These are phyloP conservation scores for Synergus umbraculus DNA, from an alignment of 2,888 invertebrate genomes.

Conservation along the genomic window DNA sequence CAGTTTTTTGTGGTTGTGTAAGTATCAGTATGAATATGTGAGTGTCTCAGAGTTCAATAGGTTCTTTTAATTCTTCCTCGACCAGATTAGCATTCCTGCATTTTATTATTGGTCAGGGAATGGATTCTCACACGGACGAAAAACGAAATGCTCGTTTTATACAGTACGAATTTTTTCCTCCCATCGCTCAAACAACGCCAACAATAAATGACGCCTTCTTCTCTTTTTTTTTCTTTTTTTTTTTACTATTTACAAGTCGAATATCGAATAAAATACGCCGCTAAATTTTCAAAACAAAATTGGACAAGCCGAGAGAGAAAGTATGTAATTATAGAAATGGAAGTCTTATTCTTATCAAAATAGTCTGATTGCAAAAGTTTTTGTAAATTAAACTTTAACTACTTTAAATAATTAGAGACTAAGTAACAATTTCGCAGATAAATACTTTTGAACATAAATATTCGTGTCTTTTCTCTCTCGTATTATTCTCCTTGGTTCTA, in stretches of 20 bases:
- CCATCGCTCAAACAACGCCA: slow-evolving; percentile 10
- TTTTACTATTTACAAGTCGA: slow-evolving; percentile 46
- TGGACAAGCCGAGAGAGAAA: slow-evolving; percentile 5
- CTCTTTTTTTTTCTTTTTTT: slow-evolving; percentile 8
- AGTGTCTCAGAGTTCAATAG: slow-evolving; percentile 37
- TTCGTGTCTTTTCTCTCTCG: not conserved
- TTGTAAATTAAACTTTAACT: too few relatives aligned
- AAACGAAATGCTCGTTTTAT: slow-evolving; percentile 21
- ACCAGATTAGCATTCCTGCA: not conserved
- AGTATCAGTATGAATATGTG: slow-evolving; percentile 39
- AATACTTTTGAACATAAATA: not conserved
- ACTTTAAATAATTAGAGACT: slow-evolving; percentile 31
- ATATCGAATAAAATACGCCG: slow-evolving; percentile 42
- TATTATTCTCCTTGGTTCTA: not conserved
- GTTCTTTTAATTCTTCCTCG: slow-evolving; percentile 17
- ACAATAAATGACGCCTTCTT: slow-evolving; percentile 39
- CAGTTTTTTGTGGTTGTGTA: slow-evolving; percentile 41
- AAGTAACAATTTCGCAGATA: slow-evolving; percentile 22
- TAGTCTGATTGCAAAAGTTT: not conserved
- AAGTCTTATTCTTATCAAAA: too few relatives aligned
- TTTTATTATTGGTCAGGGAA: slow-evolving; percentile 25
- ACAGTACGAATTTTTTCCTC: slow-evolving; percentile 32
- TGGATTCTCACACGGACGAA: slow-evolving; percentile 7
- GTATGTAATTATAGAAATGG: not conserved
- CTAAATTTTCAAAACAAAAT: slow-evolving; percentile 1